Evolutionary conservation across 2,888 invertebrate species (phyloP).

Genomic region (Troides helena): DNA sequence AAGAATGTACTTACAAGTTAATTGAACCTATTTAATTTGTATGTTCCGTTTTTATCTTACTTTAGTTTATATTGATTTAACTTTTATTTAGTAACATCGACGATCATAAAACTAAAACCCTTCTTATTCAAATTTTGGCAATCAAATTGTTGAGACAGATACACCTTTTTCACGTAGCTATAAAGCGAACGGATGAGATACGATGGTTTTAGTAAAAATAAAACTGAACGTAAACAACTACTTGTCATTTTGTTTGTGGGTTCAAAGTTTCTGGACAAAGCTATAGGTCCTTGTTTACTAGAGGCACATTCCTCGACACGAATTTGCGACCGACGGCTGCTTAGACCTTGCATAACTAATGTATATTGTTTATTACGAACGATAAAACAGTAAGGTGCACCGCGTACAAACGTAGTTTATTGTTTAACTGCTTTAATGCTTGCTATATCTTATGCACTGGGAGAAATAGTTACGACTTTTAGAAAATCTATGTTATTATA

Average conservation of each 20-base stretch:
- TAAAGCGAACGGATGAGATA: neutral
- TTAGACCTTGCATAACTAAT: slow-evolving; percentile 25
- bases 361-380: slow-evolving; percentile 17
- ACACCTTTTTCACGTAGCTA: neutral
- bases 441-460: neutral
- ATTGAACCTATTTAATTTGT: neutral
- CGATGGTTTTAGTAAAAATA: neutral
- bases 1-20: slow-evolving; percentile 55
- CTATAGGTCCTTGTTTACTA: slow-evolving; percentile 44
- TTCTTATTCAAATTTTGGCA: neutral
- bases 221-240: neutral
- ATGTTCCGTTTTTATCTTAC: neutral
- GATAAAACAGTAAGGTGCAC: slow-evolving; percentile 25
- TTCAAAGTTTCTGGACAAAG: slow-evolving; percentile 45
- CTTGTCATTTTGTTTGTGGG: neutral
- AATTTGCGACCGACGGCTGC: slow-evolving; percentile 35
- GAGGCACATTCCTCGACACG: slow-evolving; percentile 36
- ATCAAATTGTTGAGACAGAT: neutral
- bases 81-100: neutral
- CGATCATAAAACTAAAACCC: neutral
- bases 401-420: neutral
- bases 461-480: neutral
- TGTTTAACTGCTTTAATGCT: neutral
- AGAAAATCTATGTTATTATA: neutral
- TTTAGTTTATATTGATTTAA: too few relatives aligned